A percentile compares a stretch with the other conserved stretches of the same genome.
Conservation (phyloP, 2,797 vertebrate species). For the Spatula versicolor region DNA sequence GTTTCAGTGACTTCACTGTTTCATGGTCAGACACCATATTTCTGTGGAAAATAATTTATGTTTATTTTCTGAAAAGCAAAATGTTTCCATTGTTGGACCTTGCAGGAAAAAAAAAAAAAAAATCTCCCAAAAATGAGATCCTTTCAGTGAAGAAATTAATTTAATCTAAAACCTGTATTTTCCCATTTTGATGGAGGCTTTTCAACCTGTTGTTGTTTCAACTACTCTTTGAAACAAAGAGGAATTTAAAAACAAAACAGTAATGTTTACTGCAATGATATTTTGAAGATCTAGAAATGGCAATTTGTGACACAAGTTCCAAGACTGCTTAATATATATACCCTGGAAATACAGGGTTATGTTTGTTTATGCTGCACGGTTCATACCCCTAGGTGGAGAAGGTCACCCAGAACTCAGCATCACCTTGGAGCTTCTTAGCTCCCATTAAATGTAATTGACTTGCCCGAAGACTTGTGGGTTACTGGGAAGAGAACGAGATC, state of each 20-base stretch:
- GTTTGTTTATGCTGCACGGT: not conserved
- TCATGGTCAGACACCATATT: not conserved
- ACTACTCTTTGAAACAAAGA: not conserved
- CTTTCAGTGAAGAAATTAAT: not conserved
- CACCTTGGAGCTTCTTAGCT: not conserved
- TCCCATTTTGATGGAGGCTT: not conserved
- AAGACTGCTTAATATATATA: not conserved
- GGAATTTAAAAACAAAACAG: not conserved
- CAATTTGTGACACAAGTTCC: not conserved
- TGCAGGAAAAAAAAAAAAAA: not conserved
- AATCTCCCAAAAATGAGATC: not conserved
- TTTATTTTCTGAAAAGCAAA: not conserved
- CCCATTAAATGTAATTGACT: not conserved
- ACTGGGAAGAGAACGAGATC: not conserved
- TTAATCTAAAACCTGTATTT: not conserved
- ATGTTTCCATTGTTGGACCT: not conserved
- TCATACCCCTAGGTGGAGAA: not conserved
- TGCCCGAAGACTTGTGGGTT: accelerated
- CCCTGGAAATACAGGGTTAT: not conserved
- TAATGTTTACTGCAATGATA: not conserved
- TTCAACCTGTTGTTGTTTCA: not conserved
- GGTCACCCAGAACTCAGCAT: not conserved
- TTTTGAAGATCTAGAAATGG: not conserved
- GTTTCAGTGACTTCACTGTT: not conserved
- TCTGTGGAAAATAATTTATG: not conserved